Evolutionary conservation across 2,113 vertebrate species (phyloP).

Genomic region (Oncorhynchus nerka): DNA sequence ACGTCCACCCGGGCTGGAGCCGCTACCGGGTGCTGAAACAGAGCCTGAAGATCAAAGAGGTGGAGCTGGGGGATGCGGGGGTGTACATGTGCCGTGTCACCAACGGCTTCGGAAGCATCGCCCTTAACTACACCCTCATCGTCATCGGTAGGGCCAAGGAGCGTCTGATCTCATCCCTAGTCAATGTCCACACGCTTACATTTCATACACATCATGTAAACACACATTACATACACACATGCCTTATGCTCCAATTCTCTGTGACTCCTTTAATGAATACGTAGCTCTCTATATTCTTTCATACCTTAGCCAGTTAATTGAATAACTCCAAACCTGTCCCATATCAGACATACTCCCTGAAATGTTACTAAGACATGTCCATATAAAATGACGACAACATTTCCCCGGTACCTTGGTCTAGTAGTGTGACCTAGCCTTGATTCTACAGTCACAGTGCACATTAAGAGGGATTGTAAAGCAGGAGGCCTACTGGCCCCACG

Average conservation of each 20-base stretch:
- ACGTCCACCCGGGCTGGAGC: constrained; percentile 56
- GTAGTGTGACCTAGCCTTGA: neutral
- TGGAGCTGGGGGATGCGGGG: constrained; percentile 54
- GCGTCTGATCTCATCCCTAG: no score
- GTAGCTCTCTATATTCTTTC: no score
- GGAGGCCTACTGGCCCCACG: constrained; percentile 12
- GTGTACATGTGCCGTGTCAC: constrained; percentile 58
- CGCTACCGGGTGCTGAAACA: constrained; percentile 49
- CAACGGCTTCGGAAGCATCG: constrained; percentile 65
- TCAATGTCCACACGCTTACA: no score
- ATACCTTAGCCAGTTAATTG: neutral
- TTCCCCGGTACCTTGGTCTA: no score
- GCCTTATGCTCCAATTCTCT: neutral
- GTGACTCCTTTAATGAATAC: no score
- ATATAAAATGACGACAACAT: no score
- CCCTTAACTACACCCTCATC: constrained; percentile 62
- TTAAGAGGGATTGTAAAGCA: constrained; percentile 21
- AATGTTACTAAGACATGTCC: neutral
- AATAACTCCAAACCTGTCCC: constrained; percentile 27
- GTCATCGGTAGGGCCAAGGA: constrained; percentile 46
- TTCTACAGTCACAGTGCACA: neutral
- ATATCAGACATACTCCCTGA: neutral
- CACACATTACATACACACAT: neutral
- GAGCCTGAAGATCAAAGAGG: constrained; percentile 55
- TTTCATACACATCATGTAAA: neutral